Evolutionary conservation across 92 coral and sea anemone species (phyloP).

Genomic region (Parazoanthus darwini): DNA sequence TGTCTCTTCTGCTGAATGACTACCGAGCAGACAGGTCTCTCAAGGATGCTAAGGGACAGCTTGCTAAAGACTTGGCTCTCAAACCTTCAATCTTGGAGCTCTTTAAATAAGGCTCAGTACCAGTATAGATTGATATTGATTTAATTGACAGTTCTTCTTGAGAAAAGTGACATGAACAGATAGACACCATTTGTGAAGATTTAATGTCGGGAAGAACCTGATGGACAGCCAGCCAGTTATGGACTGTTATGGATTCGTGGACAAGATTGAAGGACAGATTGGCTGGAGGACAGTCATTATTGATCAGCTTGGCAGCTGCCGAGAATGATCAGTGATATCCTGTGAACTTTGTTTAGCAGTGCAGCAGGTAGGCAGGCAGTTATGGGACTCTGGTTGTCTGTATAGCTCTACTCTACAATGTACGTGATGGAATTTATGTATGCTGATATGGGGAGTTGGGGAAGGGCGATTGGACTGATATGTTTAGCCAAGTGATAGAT

Average conservation of each 20-base stretch:
- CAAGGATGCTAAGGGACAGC: conserved; percentile 69
- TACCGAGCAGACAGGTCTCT: conserved; percentile 59
- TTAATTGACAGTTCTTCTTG: conserved; percentile 31
- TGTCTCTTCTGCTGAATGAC: conserved; percentile 57
- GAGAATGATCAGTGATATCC: background rate
- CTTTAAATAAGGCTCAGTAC: conserved; percentile 29
- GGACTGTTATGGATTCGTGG: background rate
- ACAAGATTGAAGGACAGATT: conserved; percentile 3
- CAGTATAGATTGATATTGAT: conserved; percentile 7
- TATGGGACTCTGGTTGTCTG: background rate
- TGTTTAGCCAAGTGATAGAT: background rate
- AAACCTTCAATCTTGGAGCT: conserved; percentile 60
- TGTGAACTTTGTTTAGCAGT: conserved; percentile 24
- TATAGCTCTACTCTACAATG: background rate
- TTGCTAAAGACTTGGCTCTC: conserved; percentile 77
- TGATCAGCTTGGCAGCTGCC: conserved; percentile 16
- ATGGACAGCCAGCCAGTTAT: background rate
- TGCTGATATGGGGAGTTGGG: background rate
- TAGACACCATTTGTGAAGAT: conserved; percentile 6
- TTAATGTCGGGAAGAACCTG: conserved; percentile 22
- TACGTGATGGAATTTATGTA: conserved; percentile 13
- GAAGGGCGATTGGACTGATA: background rate
- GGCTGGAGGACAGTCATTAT: background rate
- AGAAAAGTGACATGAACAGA: conserved; percentile 1
- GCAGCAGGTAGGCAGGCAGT: background rate